Conservation (phyloP, 2,113 vertebrate species). For the Pterocles burchelli region DNA sequence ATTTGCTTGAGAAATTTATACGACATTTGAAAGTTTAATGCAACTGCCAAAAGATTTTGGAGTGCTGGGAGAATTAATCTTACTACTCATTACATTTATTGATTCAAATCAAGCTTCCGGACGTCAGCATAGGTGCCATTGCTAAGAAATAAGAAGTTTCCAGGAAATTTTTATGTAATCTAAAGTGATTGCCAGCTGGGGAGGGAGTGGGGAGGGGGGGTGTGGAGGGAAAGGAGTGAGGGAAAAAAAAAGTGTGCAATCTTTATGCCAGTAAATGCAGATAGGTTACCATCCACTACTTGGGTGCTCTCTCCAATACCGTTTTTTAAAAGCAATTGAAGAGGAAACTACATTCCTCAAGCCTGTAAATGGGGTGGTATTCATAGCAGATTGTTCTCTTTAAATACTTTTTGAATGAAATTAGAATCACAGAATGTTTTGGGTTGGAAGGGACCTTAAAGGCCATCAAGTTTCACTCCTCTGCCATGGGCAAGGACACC, state of each 20-base stretch:
- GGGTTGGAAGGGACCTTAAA: no score
- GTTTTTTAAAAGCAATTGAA: neutral
- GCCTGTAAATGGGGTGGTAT: neutral
- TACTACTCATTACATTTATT: conserved; percentile 32
- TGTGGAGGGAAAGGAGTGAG: no score
- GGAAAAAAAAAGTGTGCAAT: neutral
- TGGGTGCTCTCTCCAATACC: neutral
- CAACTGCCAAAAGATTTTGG: conserved; percentile 37
- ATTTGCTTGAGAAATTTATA: neutral
- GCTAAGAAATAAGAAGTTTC: conserved; percentile 47
- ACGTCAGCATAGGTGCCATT: conserved; percentile 4
- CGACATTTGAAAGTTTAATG: conserved; percentile 13
- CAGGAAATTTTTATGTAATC: neutral
- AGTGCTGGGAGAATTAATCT: neutral
- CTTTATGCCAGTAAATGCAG: neutral
- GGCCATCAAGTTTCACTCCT: no score
- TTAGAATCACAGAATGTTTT: neutral
- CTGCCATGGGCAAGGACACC: no score
- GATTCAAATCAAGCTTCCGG: conserved; percentile 26
- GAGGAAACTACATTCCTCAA: neutral
- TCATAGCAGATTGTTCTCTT: neutral
- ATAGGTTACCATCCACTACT: neutral
- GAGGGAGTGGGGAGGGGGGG: no score
- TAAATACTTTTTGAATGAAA: neutral
- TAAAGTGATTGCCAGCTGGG: neutral